Evolutionary conservation across 2,888 invertebrate genomes (phyloP), one percentile per base, ranked within the genome.

Genomic region (Seladonia tumulorum): DNA sequence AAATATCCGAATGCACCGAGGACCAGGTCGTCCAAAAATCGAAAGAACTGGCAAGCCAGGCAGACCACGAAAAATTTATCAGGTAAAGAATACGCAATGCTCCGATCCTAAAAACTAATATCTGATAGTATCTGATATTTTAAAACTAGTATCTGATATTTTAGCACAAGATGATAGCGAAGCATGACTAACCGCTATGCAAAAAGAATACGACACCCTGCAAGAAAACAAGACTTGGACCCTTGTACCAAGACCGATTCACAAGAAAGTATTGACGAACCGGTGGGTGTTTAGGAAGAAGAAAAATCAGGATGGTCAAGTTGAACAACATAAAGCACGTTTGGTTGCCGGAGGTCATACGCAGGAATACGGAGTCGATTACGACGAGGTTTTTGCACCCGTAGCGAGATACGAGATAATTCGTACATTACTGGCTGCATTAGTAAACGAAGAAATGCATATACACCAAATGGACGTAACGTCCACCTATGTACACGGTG

Each of bases 381-480:
- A 60, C 29, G 47, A 72, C 3, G 72, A 72, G 18, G 49, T n/a
- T n/a, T n/a, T n/a, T n/a, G n/a, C n/a, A n/a, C n/a, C n/a, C n/a
- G n/a, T n/a, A n/a, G n/a, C n/a, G 10, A 73, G 53, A 35, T 47
- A 25, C 10, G 49, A 72, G 14, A 29, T 18, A 18, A 72, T 72
- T 25, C 25, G 49, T 7, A 18, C 29, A 5, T 29, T 72, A 0
- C 22, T 72, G 18, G 72, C 72, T 29, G 47, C 16, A n/a, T 12
- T 14, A 16, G 45, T 25, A n/a, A 72, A 49, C 60, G 45, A 72
- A 29, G 47, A 72, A 47, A 72, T 72, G 72, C 47, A 72, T n/a
- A 4, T 72, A 22, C 49, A 72, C 18, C 72, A 49, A 18, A 72
- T 72, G 72, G 49, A 72, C 29, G 49, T 72, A 49, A 25, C 45